These are phyloP conservation scores for Struthio camelus DNA, from an alignment of 2,113 vertebrate genomes.

Conservation along the genomic window DNA sequence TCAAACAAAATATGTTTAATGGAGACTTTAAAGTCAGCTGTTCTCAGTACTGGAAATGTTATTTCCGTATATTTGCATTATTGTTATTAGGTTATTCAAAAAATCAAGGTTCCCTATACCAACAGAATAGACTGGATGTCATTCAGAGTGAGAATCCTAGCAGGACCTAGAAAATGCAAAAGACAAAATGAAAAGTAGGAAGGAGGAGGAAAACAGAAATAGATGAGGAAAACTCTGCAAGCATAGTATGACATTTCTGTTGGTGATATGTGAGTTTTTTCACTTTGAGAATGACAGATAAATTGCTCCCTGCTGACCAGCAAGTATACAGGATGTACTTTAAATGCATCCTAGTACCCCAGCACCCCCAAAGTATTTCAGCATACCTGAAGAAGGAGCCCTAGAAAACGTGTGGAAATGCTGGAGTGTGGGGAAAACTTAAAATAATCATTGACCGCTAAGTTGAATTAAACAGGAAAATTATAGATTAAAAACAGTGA, in stretches of 20 bases:
- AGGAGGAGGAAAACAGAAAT: background rate
- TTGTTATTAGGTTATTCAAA: background rate
- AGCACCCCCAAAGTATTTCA: background rate
- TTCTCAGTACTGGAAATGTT: background rate
- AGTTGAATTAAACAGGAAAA: background rate
- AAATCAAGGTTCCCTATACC: background rate
- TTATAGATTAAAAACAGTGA: background rate
- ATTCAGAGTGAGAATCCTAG: background rate
- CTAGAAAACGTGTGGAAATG: background rate
- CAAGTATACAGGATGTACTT: background rate
- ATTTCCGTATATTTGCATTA: background rate
- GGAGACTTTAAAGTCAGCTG: background rate
- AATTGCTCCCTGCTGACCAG: background rate
- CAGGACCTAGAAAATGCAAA: background rate
- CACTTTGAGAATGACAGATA: background rate
- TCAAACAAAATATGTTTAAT: background rate
- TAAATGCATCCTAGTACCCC: background rate
- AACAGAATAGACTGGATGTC: background rate
- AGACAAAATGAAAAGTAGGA: background rate
- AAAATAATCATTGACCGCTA: background rate
- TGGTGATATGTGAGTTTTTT: background rate
- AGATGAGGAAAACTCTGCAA: background rate
- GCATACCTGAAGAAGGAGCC: background rate
- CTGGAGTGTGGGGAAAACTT: background rate
- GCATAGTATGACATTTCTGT: background rate